Base-by-base conservation (phyloP, 2,888 invertebrate species). In the Dynastes hyllus region DNA sequence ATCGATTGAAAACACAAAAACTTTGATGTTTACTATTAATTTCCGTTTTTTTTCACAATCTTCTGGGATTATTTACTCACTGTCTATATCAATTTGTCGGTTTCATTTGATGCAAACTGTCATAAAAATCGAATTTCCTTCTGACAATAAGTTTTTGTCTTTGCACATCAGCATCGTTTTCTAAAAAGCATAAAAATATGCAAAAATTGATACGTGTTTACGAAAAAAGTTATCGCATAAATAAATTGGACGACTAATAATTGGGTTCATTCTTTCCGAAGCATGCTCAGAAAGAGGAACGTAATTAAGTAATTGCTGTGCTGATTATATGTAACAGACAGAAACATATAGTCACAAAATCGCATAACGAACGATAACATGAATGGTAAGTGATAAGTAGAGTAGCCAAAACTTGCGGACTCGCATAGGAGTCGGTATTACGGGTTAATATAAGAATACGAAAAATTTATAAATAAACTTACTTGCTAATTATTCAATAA, bases 21-120 rank as follows among this genome's bases (percentile, higher is more conserved):
- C 61, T 61, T 63, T 63, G n/a, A 63, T 11, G 29, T 32, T 11
- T 27, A 29, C 32, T 63, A 63, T 32, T n/a, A 27, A 63, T 63
- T 63, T 32, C 9, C 29, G 32, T 8, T n/a, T 63, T 63, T 32
- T 29, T 58, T 58, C 22, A 5, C 13, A 27, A 6, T 32, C 32
- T 13, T 22, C 13, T 29, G 13, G 32, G 32, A 63, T 63, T 63
- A n/a, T 27, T 63, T 63, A 22, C 13, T 32, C 29, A 27, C 9
- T 32, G 37, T 63, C 63, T 61, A 32, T 32, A 63, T 63, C 32
- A 9, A 63, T 63, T 63, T 63, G 63, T 32, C n/a, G 27, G 32
- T 63, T 32, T 63, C 63, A 13, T 32, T 63, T 32, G 13, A 32
- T 32, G 32, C 13, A 63, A 32, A 32, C 4, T 29, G 32, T 63